Base-by-base conservation (phyloP, 2,888 invertebrate genomes). In the Xestia ashworthii region DNA sequence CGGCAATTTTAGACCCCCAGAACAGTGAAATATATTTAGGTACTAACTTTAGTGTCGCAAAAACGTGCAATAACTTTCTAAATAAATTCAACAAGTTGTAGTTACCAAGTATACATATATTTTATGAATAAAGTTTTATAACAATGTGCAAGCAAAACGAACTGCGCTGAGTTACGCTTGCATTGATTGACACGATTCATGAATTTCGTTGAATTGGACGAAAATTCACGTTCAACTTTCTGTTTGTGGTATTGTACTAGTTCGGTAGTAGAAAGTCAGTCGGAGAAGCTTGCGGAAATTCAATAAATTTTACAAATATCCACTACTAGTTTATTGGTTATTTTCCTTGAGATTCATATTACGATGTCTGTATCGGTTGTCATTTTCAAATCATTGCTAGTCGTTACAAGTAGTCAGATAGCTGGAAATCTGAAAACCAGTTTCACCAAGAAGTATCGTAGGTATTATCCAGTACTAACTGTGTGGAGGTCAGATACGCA, bases 61-160 rank as follows among this genome's bases (percentile, higher is more conserved):
- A 38, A 62, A 11, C 11, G 1, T 5, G 41, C 12, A 65, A 14
- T 38, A 74, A 69, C 66, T 84, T 66, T 22, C 66, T 58, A 41
- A 66, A 55, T 48, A 65, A 75, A 84, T 78, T 76, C 73, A 84
- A 87, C 74, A 81, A 86, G 78, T 84, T 58, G 58, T 71, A n/a
- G 1, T 32, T 32, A 65, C 66, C 68, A 53, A 68, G 65, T 58
- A 66, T 32, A 32, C n/a, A n/a, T n/a, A n/a, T n/a, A n/a, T n/a
- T n/a, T n/a, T n/a, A n/a, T 32, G n/a, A 66, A 60, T 44, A 14
- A 65, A 9, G 19, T 74, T 70, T n/a, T 9, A 70, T 67, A 14
- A 44, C 32, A 48, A 65, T 48, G 41, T 73, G 22, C 38, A 53
- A 12, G 25, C 58, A 3, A 41, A 71, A 12, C 71, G 16, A 75